Evolutionary conservation across 2,888 invertebrate genomes (phyloP).

Genomic region (Drosophila prolongata): DNA sequence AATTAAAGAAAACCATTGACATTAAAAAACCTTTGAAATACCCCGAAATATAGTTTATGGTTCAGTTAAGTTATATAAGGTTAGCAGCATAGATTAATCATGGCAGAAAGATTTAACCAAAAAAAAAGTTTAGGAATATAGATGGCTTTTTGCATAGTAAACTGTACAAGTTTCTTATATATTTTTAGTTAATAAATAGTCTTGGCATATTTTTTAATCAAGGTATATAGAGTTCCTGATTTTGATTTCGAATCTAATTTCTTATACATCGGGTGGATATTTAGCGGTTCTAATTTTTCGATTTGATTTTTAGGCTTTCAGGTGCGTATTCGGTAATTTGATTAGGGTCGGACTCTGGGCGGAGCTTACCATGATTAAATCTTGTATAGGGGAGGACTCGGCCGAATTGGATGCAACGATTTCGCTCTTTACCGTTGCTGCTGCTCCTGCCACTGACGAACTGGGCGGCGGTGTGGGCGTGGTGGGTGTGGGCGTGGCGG

Average conservation of each 20-base stretch:
- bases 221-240: slow-evolving; percentile 40
- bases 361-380: slow-evolving; percentile 83
- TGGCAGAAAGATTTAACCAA: slow-evolving; percentile 29
- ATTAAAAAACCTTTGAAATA: slow-evolving; percentile 19
- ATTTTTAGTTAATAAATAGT: slow-evolving; percentile 20
- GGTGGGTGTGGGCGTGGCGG: slow-evolving; percentile 44
- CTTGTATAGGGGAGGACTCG: slow-evolving; percentile 78
- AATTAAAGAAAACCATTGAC: slow-evolving; percentile 40
- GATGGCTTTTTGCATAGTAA: slow-evolving; percentile 46
- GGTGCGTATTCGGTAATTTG: slow-evolving; percentile 28
- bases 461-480: slow-evolving; percentile 44
- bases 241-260: slow-evolving; percentile 12
- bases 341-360: slow-evolving; percentile 56
- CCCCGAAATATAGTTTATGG: slow-evolving; percentile 2
- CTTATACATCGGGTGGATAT: slow-evolving; percentile 25
- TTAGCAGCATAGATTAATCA: slow-evolving; percentile 27
- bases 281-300: slow-evolving; percentile 30
- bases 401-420: slow-evolving; percentile 68
- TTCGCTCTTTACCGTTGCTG: slow-evolving; percentile 70
- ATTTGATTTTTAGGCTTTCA: slow-evolving; percentile 23
- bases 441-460: slow-evolving; percentile 51
- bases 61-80: slow-evolving; percentile 5
- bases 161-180: slow-evolving; percentile 49
- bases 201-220: slow-evolving; percentile 23
- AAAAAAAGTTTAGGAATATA: slow-evolving; percentile 19